Conservation (phyloP, 2,888 invertebrate genomes). For the Neoaliturus tenellus region DNA sequence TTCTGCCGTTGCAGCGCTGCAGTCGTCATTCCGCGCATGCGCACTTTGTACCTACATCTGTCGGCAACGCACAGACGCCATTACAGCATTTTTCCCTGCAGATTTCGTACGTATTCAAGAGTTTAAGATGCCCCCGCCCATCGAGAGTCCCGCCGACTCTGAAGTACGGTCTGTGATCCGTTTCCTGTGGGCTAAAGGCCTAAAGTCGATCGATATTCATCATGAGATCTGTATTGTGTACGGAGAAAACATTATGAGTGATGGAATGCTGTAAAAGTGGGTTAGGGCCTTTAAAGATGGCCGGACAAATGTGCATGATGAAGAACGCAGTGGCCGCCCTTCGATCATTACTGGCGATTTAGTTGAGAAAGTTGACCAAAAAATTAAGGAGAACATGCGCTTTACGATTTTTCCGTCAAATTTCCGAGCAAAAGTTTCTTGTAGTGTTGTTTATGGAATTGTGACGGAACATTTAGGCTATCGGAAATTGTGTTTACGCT, state of each 20-base stretch:
- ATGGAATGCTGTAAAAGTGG: constrained; percentile 64
- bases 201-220: constrained; percentile 63
- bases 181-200: constrained; percentile 62
- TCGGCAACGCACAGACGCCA: too few relatives aligned
- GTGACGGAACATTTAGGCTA: background rate
- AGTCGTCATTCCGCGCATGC: too few relatives aligned
- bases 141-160: constrained; percentile 40
- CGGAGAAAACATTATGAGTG: constrained; percentile 63
- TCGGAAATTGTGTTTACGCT: background rate
- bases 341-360: constrained; percentile 62
- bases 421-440: too few relatives aligned
- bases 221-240: constrained; percentile 63
- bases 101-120: too few relatives aligned
- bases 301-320: constrained; percentile 55
- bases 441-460: too few relatives aligned
- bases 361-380: constrained; percentile 57
- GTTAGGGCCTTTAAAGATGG: constrained; percentile 35
- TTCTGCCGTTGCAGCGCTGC: too few relatives aligned
- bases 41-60: too few relatives aligned
- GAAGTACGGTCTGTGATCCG: constrained; percentile 58
- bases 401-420: constrained; percentile 62
- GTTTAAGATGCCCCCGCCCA: too few relatives aligned
- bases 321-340: constrained; percentile 57
- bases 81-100: too few relatives aligned
- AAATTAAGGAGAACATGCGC: constrained; percentile 60